Evolutionary conservation across 23 tunicate species (phyloP).

Genomic region (Ciona savignyi): DNA sequence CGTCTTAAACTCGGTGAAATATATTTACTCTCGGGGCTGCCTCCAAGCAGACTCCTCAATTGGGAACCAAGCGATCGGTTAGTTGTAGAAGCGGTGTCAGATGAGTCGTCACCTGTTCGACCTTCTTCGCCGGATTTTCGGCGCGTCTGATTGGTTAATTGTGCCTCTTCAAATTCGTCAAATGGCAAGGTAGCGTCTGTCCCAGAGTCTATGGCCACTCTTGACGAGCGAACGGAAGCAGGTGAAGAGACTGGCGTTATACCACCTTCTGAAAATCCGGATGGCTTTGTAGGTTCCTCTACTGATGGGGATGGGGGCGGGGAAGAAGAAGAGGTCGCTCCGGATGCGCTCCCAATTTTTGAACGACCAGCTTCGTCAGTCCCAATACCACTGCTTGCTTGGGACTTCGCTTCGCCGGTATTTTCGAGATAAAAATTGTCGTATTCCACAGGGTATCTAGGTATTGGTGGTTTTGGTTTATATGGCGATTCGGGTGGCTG

Average conservation of each 20-base stretch:
- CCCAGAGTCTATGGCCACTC: not conserved
- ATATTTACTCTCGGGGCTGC: slow-evolving; percentile 48
- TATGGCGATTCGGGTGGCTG: slow-evolving; percentile 41
- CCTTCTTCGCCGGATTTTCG: slow-evolving; percentile 19
- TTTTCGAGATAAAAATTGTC: slow-evolving; percentile 42
- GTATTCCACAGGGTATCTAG: slow-evolving; percentile 55
- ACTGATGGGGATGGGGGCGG: slow-evolving; percentile 16
- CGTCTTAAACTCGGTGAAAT: slow-evolving; percentile 63
- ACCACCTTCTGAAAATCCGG: slow-evolving; percentile 13
- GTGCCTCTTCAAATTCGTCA: not conserved
- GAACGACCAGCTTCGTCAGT: slow-evolving; percentile 20
- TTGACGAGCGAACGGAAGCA: slow-evolving; percentile 1
- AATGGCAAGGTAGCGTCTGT: not conserved
- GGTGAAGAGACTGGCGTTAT: slow-evolving; percentile 19
- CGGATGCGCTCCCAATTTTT: slow-evolving; percentile 18
- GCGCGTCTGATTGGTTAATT: slow-evolving; percentile 4
- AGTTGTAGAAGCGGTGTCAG: slow-evolving; percentile 18
- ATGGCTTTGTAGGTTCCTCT: slow-evolving; percentile 17
- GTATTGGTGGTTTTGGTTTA: slow-evolving; percentile 44
- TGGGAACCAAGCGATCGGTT: slow-evolving; percentile 51
- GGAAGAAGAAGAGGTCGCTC: slow-evolving; percentile 18
- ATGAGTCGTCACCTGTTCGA: slow-evolving; percentile 8
- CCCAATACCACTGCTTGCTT: slow-evolving; percentile 24
- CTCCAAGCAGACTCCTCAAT: slow-evolving; percentile 39
- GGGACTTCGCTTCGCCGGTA: slow-evolving; percentile 13